Evolutionary conservation across 2,113 vertebrate species (phyloP), one percentile per base, ranked within the genome.

Genomic region (Vulpes vulpes): DNA sequence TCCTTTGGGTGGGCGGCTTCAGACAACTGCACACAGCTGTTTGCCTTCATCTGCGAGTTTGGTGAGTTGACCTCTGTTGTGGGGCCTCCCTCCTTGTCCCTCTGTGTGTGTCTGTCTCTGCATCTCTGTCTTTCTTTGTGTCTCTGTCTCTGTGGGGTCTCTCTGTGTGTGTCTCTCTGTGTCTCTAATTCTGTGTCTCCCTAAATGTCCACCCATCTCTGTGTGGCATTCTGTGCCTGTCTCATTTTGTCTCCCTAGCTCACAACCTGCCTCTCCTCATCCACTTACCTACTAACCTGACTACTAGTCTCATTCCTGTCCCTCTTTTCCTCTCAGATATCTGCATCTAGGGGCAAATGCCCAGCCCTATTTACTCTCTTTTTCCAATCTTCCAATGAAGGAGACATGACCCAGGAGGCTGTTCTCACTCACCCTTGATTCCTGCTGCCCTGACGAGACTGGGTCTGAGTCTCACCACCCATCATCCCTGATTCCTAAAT

Each of bases 31-130:
- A 99, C 98, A 51, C 99, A 99, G 98, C 99, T 99, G 92, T 98
- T 99, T 0, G 92, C 98, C 98, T 99, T 99, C 76, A 98, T 99
- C 97, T 99, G 99, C 4, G 98, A 99, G 98, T 99, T 99, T 98
- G 99, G 99, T 99, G 98, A 97, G 98, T 65, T 4, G 73, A 9
- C 49, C 67, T n/a, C 43, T 88, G 79, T n/a, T 6, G 51, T 53
- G 71, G 35, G 6, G 8, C 32, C 71, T 78, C 19, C 23, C 57
- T 86, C 62, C 59, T 38, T 43, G 43, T 43, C 43, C 43, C 7
- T 38, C n/a, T 84, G 38, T 30, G 2, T 32, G 11, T 0, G 0
- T 1, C 27, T 30, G 43, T 8, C 7, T 17, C 30, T 64, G n/a
- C 43, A 43, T 32, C 0, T 43, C 80, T 27, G 22, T 10, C 1